Evolutionary conservation across 2,797 vertebrate species (phyloP).

Genomic region (Spinus pinus): DNA sequence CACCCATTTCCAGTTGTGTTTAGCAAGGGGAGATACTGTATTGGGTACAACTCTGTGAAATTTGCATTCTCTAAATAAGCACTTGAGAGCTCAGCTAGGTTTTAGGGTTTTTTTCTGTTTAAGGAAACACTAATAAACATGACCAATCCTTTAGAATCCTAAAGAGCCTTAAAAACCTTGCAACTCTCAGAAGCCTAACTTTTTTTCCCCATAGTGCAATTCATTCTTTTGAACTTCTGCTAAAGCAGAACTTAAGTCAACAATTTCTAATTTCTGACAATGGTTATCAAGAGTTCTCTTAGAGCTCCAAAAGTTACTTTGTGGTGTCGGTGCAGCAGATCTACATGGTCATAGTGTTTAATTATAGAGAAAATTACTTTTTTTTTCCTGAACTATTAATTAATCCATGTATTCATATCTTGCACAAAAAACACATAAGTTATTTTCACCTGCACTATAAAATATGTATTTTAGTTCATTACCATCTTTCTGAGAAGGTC

Average conservation of each 20-base stretch:
- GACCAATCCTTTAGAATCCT: conserved; percentile 34
- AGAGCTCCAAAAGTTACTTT: background rate
- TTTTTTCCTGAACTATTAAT: background rate
- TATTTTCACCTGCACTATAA: background rate
- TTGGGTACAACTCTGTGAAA: background rate
- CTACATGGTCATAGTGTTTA: background rate
- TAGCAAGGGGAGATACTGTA: background rate
- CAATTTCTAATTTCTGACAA: conserved; percentile 14
- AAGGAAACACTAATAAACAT: conserved; percentile 15
- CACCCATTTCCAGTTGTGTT: conserved; percentile 28
- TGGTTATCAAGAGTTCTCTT: background rate
- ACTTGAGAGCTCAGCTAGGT: background rate
- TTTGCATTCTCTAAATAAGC: conserved; percentile 44
- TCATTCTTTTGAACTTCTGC: conserved; percentile 49
- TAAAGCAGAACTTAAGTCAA: conserved; percentile 13
- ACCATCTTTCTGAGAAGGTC: background rate
- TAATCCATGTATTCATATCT: background rate
- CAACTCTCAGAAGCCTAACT: background rate
- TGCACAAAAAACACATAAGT: background rate
- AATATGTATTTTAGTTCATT: conserved; percentile 18
- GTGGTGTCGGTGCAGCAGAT: background rate
- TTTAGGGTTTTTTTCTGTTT: background rate
- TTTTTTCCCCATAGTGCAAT: background rate
- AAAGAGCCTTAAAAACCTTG: conserved; percentile 5
- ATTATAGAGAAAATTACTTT: background rate